Percentiles rank a stretch among this genome's conserved stretches.
Evolutionary conservation across 2,797 vertebrate genomes (phyloP).

Genomic region (Nyctibius grandis): DNA sequence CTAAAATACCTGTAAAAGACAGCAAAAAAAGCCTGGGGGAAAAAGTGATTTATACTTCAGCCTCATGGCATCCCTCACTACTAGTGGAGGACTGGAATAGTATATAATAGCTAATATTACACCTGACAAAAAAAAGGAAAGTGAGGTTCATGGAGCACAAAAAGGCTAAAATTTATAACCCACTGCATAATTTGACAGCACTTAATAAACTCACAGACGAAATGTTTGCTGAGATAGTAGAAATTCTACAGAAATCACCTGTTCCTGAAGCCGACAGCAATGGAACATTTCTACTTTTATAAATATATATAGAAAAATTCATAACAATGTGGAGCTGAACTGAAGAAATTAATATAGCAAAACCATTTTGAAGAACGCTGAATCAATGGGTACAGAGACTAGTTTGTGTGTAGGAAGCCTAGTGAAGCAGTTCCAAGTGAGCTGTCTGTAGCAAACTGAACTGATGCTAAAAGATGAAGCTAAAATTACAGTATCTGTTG

Average conservation of each 20-base stretch:
- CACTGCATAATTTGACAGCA: background rate
- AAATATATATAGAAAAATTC: background rate
- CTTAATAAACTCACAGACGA: background rate
- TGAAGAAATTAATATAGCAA: background rate
- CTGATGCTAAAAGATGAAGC: background rate
- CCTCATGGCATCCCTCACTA: background rate
- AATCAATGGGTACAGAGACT: background rate
- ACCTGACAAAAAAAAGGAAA: background rate
- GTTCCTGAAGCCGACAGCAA: background rate
- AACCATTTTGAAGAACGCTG: background rate
- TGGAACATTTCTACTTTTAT: background rate
- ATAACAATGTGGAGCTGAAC: background rate
- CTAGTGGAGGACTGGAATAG: background rate
- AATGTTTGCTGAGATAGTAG: background rate
- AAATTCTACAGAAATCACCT: background rate
- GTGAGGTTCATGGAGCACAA: background rate
- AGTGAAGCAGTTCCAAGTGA: background rate
- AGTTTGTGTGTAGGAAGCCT: background rate
- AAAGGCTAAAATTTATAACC: background rate
- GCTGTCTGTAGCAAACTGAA: background rate
- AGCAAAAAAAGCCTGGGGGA: background rate
- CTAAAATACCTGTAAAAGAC: background rate
- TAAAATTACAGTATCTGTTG: background rate
- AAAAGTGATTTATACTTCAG: background rate
- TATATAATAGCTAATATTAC: background rate